phyloP scores from a whole-genome alignment of 1,140 invertebrate species.

The Araneus ventricosus region DNA sequence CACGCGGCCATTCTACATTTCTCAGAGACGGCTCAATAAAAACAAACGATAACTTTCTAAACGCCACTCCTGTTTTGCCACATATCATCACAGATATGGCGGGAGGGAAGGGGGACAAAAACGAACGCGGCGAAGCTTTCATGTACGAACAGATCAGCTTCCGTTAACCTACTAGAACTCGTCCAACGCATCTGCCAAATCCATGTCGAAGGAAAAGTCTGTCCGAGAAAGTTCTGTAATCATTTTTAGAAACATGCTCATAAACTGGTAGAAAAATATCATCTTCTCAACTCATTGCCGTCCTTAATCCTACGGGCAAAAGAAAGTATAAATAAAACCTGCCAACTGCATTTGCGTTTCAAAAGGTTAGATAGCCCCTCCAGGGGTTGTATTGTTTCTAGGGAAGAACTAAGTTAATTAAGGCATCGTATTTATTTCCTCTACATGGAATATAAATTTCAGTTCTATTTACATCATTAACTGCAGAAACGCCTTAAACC shows the following conservation, averaged over 20 bases:
- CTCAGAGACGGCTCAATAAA: background rate
- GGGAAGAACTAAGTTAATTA: background rate
- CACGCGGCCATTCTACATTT: background rate
- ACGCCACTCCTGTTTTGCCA: background rate
- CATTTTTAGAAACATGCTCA: conserved; percentile 19
- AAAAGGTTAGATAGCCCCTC: background rate
- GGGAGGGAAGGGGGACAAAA: background rate
- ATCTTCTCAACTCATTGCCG: background rate
- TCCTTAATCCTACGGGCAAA: background rate
- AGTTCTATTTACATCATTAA: background rate
- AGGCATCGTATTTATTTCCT: background rate
- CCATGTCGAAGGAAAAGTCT: background rate
- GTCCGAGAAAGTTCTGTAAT: background rate
- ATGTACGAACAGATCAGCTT: background rate
- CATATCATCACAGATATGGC: background rate
- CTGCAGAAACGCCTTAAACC: background rate
- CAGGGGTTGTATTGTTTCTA: background rate
- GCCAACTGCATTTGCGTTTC: background rate
- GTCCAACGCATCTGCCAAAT: background rate
- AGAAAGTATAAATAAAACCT: background rate
- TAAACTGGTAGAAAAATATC: background rate
- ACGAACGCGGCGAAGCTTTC: background rate
- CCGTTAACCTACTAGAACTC: conserved; percentile 7
- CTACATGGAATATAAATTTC: background rate
- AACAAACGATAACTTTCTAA: background rate